Evolutionary conservation across 1,140 invertebrate genomes (phyloP), one percentile per base, ranked within the genome.

Genomic region (Tetraneura akinire): DNA sequence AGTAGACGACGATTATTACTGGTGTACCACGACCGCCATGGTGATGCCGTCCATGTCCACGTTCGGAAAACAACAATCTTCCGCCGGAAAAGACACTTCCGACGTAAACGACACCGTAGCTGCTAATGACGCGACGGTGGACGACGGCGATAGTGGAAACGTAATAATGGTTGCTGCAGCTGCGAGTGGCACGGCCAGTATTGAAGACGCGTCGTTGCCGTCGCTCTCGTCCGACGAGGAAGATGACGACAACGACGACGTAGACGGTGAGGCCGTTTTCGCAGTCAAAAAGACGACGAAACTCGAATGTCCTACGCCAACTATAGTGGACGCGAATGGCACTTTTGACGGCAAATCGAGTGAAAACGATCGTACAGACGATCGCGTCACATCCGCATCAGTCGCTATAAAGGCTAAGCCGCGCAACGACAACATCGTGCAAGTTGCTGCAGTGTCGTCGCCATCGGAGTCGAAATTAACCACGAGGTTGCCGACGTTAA

Each of bases 21-120:
- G 68, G 68, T 71, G 68, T 14, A 71, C 68, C 23, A 71, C 68
- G 3, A 71, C 68, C 13, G 13, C 66, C 11, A 68, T 68, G 66
- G 66, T 21, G 13, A 21, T 42, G 23, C 26, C 66, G 5, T 29
- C 32, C 4, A 49, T 71, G 68, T 71, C 68, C 0, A 71, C 68
- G 9, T 71, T 71, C 47, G 68, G 68, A 10, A 51, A 51, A 71
- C 45, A 14, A 26, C 45, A 16, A 26, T 29, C 68, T 14, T 49
- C 68, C 9, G 68, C 23, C 2, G 45, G 13, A 0, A 62, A 62
- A 9, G 2, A 16, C 6, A 13, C 8, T 1, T 5, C 10, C 13
- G 45, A 8, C 0, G 45, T 4, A 18, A 53, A 0, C 14, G 45
- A 4, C 1, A 13, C 21, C 5, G 37, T 3, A 8, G 66, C 16